Percentiles rank a stretch among this genome's conserved stretches.
Conservation (phyloP, 2,113 vertebrate species). For the Pagrus major region DNA sequence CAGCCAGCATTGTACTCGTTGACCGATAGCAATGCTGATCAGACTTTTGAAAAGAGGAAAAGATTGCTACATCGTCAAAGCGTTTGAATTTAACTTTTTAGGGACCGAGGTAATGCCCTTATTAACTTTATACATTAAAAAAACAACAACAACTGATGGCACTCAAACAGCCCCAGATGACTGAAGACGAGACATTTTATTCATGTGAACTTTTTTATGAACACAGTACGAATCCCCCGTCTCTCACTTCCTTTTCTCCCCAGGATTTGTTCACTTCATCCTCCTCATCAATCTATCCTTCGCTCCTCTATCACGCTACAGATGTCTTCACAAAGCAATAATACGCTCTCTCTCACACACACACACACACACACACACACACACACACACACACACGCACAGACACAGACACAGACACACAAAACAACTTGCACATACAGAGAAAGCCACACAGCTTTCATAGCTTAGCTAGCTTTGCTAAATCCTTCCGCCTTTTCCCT, state of each 20-base stretch:
- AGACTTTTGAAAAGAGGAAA: no score
- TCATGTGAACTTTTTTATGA: neutral
- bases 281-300: neutral
- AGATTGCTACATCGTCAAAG: no score
- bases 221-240: neutral
- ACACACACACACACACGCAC: neutral
- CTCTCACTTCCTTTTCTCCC: neutral
- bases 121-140: no score
- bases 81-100: no score
- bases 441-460: conserved; percentile 16
- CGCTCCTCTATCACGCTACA: conserved; percentile 13
- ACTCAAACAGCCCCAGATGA: neutral
- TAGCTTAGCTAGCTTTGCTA: conserved; percentile 38
- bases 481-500: conserved; percentile 37
- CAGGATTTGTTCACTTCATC: neutral
- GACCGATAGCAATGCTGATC: no score
- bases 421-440: neutral
- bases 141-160: neutral
- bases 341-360: neutral
- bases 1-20: no score
- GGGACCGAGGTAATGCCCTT: no score
- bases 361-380: neutral
- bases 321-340: neutral
- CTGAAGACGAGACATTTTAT: neutral
- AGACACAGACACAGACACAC: no score